Evolutionary conservation across 2,113 vertebrate species (phyloP).

Genomic region (Ochotona princeps): DNA sequence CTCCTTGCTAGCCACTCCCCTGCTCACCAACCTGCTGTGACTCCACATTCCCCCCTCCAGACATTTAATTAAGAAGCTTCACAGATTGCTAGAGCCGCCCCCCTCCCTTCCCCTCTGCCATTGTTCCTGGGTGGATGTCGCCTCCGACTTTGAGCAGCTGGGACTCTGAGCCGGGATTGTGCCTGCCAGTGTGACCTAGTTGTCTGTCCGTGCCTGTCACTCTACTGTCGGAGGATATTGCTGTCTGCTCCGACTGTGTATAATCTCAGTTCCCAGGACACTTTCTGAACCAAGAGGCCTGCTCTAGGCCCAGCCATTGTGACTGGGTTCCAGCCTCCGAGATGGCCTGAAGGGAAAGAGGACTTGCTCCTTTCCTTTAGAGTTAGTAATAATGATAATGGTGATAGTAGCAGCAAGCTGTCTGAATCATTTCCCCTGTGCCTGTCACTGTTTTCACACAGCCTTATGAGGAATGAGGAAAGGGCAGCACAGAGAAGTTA

Average conservation of each 20-base stretch:
- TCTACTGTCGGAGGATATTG: neutral
- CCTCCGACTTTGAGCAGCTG: neutral
- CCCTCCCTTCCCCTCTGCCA: neutral
- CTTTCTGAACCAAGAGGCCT: slow-evolving; percentile 10
- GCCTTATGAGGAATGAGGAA: neutral
- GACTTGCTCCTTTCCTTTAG: neutral
- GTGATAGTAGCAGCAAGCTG: neutral
- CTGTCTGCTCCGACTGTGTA: neutral
- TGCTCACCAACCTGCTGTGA: slow-evolving; percentile 30
- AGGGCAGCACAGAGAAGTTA: slow-evolving; percentile 43
- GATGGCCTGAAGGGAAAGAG: neutral
- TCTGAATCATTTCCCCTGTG: neutral
- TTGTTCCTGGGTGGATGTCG: neutral
- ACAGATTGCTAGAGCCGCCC: neutral
- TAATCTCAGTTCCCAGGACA: neutral
- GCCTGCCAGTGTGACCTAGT: neutral
- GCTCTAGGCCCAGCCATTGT: slow-evolving; percentile 1
- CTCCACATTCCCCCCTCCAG: slow-evolving; percentile 14
- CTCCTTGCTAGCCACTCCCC: neutral
- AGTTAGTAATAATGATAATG: neutral
- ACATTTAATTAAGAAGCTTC: slow-evolving; percentile 31
- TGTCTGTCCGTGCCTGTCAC: slow-evolving; percentile 17
- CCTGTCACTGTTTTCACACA: neutral
- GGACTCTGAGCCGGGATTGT: neutral
- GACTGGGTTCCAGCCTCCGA: neutral